Conservation (phyloP, 2,888 invertebrate genomes). For the Arge pagana region DNA sequence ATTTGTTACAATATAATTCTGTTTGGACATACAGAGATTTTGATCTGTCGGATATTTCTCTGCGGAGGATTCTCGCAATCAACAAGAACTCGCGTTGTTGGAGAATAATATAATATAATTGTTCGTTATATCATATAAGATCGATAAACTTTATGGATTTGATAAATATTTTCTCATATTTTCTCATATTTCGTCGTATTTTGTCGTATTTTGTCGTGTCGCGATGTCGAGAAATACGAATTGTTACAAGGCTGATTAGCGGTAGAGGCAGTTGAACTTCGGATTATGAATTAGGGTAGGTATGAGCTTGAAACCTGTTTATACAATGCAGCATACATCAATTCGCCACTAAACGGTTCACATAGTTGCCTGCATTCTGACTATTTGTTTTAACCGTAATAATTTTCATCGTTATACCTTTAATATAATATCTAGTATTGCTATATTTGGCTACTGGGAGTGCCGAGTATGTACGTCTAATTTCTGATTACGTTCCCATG, state of each 20-base stretch:
- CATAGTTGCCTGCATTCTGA: constrained; percentile 5
- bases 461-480: constrained; percentile 40
- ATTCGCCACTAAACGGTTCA: constrained; percentile 15
- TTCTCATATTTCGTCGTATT: too few relatives aligned
- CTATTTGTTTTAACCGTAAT: constrained; percentile 17
- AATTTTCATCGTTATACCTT: constrained; percentile 17
- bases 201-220: constrained; percentile 10
- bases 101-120: constrained; percentile 1
- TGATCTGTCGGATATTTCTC: not conserved
- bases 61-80: constrained; percentile 1
- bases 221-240: constrained; percentile 13
- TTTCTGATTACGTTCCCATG: constrained; percentile 3
- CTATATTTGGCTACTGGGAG: constrained; percentile 52
- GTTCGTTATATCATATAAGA: constrained; percentile 12
- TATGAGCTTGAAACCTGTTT: constrained; percentile 17
- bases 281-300: too few relatives aligned
- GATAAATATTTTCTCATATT: too few relatives aligned
- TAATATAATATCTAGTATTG: constrained; percentile 49
- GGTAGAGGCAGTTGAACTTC: constrained; percentile 11
- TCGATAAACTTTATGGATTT: constrained; percentile 11
- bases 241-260: constrained; percentile 17
- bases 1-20: constrained; percentile 12
- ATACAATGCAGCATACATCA: constrained; percentile 13
- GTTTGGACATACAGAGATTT: constrained; percentile 19
- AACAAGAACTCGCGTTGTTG: constrained; percentile 4